Evolutionary conservation across 2,797 vertebrate species (phyloP).

Genomic region (Acrocephalus scirpaceus): DNA sequence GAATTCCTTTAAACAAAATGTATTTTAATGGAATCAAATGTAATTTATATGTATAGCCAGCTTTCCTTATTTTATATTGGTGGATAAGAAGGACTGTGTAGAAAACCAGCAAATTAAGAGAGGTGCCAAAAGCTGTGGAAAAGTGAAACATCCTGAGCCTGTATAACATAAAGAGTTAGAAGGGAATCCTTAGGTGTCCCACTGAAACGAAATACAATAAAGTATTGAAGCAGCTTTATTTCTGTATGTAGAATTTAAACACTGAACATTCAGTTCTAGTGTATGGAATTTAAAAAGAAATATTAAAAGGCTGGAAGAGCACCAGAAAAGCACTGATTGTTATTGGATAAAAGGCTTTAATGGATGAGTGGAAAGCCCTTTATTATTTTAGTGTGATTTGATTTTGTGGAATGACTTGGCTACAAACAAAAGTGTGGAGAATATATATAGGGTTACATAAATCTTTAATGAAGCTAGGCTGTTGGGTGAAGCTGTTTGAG

Average conservation of each 20-base stretch:
- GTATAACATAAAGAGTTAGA: not conserved
- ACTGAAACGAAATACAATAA: not conserved
- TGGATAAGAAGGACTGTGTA: not conserved
- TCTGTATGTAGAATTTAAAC: not conserved
- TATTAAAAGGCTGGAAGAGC: not conserved
- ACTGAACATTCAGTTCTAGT: not conserved
- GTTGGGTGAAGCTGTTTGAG: not conserved
- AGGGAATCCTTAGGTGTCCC: not conserved
- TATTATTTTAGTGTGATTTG: not conserved
- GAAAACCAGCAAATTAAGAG: not conserved
- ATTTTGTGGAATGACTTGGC: conserved; percentile 4
- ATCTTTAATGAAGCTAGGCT: not conserved
- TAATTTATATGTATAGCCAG: not conserved
- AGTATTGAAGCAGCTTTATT: not conserved
- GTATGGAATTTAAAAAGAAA: not conserved
- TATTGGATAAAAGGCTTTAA: not conserved
- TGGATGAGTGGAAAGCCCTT: not conserved
- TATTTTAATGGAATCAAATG: not conserved
- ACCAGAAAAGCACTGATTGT: not conserved
- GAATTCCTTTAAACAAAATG: not conserved
- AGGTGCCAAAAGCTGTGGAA: not conserved
- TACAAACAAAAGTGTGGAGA: not conserved
- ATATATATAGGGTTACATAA: not conserved
- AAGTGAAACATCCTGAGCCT: not conserved
- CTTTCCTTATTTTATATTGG: not conserved